Base-by-base conservation (phyloP, 2,113 vertebrate species). In the Cyprinus carpio region DNA sequence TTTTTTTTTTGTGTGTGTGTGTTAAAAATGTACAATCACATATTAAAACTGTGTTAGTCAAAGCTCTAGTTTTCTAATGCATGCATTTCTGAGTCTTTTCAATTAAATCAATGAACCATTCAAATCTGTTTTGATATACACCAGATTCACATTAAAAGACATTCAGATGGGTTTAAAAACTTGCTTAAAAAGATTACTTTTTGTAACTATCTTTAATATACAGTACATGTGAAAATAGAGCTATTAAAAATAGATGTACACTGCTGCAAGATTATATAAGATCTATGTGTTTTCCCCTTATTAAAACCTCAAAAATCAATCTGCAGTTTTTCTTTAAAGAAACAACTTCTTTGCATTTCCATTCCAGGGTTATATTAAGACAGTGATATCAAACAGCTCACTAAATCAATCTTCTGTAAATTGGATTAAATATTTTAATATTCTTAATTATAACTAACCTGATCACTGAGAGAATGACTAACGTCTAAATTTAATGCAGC, bases 261-360 rank as follows among this genome's bases (percentile, higher is more conserved):
- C 56, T 82, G 90, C 88, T 15, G 11, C 12, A 77, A 90, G 9
- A 84, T 93, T 93, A 92, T 58, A 77, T 91, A 93, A 93, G 87
- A 79, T 60, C 62, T 84, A 43, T 25, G 84, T 15, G 76, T 85
- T 80, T 77, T 76, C 83, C 83, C 29, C 84, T 88, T 13, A 51
- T 51, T 51, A 15, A 87, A 88, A 76, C 27, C 77, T 84, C 82
- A 84, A 90, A 91, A 89, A 87, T 90, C 88, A 92, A 92, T 87
- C 85, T 88, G 71, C 37, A 46, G 84, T 9, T 34, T 78, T n/a
- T n/a, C 74, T 60, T 87, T 18, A 0, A 20, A 23, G 2, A 56
- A 56, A 56, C 0, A 2, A 60, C 54, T 65, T n/a, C 4, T 34
- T 78, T n/a, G 81, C 64, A 81, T 67, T 69, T 69, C 16, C 16